These are phyloP conservation scores for Capra hircus DNA, from an alignment of 2,113 vertebrate species.

Conservation along the genomic window DNA sequence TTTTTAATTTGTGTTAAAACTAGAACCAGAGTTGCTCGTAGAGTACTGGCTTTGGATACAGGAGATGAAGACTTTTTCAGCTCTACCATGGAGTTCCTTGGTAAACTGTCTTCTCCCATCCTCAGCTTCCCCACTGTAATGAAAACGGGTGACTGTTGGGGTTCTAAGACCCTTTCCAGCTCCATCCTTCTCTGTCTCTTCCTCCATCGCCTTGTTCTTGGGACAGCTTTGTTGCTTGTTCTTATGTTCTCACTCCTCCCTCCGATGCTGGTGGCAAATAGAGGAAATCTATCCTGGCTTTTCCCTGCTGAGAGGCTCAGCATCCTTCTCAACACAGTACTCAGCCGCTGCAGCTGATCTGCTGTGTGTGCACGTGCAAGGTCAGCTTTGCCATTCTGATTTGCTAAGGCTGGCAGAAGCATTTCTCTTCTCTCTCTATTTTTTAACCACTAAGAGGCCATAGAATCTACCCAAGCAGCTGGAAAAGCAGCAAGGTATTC, in stretches of 20 bases:
- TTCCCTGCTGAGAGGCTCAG: background rate
- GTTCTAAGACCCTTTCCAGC: background rate
- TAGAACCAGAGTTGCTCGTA: background rate
- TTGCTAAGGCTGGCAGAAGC: background rate
- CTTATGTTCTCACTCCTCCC: background rate
- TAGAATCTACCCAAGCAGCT: background rate
- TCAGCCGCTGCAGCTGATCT: background rate
- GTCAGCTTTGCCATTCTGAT: background rate
- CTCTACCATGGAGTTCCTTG: background rate
- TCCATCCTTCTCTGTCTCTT: background rate
- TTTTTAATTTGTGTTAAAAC: slow-evolving; percentile 26
- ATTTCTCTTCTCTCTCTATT: background rate
- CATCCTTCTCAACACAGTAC: background rate
- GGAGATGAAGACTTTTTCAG: background rate
- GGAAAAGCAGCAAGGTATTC: background rate
- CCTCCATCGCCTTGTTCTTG: background rate
- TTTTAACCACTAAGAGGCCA: background rate
- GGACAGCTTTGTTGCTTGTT: background rate
- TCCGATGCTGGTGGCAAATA: background rate
- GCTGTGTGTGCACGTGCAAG: too few species aligned
- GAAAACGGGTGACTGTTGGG: rapidly evolving
- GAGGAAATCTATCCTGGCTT: background rate
- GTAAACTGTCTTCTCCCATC: background rate
- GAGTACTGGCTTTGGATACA: background rate
- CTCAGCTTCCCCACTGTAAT: background rate